Evolutionary conservation across 2,888 invertebrate genomes (phyloP), one percentile per base, ranked within the genome.

Genomic region (Carabus problematicus): DNA sequence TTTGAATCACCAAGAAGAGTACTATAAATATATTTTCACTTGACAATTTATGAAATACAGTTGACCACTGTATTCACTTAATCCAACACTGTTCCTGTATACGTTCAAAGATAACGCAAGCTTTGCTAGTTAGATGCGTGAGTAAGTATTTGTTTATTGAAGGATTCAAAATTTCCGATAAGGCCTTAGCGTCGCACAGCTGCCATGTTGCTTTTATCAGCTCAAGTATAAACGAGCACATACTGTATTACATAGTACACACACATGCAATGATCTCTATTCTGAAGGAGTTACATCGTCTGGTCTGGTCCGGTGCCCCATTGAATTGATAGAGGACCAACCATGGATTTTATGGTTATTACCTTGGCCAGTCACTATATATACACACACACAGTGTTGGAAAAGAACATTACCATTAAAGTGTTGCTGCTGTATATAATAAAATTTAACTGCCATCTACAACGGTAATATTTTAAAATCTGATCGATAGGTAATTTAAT

Each of bases 121-220:
- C 3, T 29, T 3, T 3, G 29, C 29, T 29, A 6, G 2, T 3
- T 29, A 3, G 29, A 29, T 29, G 29, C 6, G 29, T 52, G 6
- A 52, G 52, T 52, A 52, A n/a, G n/a, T n/a, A n/a, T n/a, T 52
- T 52, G 52, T 52, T 52, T 52, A 52, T 52, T 52, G 52, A 52
- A 16, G 52, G 12, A 52, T 52, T 18, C 45, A 14, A 45, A 45
- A 45, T 12, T 12, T 16, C 52, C 14, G 52, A 52, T 52, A 52
- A 52, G 52, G 16, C 16, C 19, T 16, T 9, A 52, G 9, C 52
- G 52, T 14, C 18, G 16, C 19, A 19, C 52, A 52, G 52, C 14
- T 52, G 52, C 19, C 52, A 16, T 18, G 16, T 12, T 52, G 52
- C 3, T 12, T 16, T 52, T 14, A 18, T 18, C 19, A 6, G 29